Percentiles rank a stretch among this genome's conserved stretches.
Conservation (phyloP, 2,113 vertebrate species). For the Strix aluco region DNA sequence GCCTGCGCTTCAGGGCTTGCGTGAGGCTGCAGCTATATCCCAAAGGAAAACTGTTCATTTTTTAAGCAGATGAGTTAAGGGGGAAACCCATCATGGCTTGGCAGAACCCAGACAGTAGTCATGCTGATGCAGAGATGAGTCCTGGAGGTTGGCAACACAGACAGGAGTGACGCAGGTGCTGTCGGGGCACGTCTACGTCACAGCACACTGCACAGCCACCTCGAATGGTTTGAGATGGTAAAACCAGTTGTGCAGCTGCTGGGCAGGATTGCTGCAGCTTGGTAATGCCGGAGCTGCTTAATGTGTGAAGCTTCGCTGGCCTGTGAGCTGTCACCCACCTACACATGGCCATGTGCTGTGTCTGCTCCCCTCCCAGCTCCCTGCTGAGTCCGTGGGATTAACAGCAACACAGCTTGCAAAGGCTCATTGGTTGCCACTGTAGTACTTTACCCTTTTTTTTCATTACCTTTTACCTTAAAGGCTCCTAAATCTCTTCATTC, state of each 20-base stretch:
- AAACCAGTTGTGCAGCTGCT: background rate
- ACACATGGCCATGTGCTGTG: rapidly evolving
- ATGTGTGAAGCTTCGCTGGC: background rate
- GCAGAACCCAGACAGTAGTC: background rate
- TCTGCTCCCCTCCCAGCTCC: background rate
- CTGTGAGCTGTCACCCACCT: background rate
- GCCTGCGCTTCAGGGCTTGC: rapidly evolving
- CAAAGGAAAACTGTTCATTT: background rate
- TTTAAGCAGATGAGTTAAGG: background rate
- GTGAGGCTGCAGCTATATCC: background rate
- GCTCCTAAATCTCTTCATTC: background rate
- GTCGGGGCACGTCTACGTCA: rapidly evolving
- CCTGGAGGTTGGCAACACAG: rapidly evolving
- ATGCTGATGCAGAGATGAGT: background rate
- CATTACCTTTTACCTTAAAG: background rate
- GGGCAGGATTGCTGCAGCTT: background rate
- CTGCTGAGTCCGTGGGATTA: rapidly evolving
- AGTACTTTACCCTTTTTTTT: background rate
- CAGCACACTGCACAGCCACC: background rate
- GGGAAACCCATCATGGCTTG: rapidly evolving
- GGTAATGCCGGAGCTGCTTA: rapidly evolving
- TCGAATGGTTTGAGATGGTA: rapidly evolving
- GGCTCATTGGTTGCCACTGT: background rate
- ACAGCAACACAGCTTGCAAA: background rate
- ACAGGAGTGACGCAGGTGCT: background rate